phyloP scores from a whole-genome alignment of 2,797 vertebrate species.

The Dendrocincla fuliginosa region DNA sequence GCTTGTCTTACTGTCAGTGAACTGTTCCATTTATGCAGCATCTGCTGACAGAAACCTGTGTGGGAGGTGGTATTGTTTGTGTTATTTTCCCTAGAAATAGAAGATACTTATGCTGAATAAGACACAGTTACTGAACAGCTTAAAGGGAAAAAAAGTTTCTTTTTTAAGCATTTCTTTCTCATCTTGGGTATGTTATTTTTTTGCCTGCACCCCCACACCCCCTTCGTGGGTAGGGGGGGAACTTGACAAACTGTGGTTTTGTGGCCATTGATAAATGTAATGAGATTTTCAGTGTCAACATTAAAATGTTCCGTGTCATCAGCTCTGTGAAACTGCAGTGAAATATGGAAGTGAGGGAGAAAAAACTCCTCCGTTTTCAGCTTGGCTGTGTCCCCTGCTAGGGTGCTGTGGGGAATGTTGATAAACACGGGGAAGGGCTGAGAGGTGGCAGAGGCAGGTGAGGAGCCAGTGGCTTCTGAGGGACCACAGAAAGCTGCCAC shows the following conservation, averaged over 20 bases:
- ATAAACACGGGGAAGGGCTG: conserved; percentile 74
- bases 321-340: conserved; percentile 59
- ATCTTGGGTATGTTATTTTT: conserved; percentile 8
- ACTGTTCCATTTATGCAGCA: conserved; percentile 3
- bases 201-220: background rate
- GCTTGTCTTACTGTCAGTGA: background rate
- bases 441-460: conserved; percentile 70
- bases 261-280: conserved; percentile 56
- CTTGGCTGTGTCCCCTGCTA: conserved; percentile 46
- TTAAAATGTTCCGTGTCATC: conserved; percentile 62
- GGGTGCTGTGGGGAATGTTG: conserved; percentile 69
- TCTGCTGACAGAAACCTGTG: background rate
- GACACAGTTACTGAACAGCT: conserved; percentile 15
- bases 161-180: conserved; percentile 43
- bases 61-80: conserved; percentile 12
- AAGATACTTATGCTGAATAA: conserved; percentile 26
- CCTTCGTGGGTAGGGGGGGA: background rate
- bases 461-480: conserved; percentile 55
- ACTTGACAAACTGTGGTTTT: background rate
- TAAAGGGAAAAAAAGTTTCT: conserved; percentile 12
- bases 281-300: conserved; percentile 65
- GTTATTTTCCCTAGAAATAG: conserved; percentile 49
- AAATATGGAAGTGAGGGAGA: conserved; percentile 54
- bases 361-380: conserved; percentile 44
- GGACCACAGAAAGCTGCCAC: conserved; percentile 56